Evolutionary conservation across 2,797 vertebrate genomes (phyloP).

Genomic region (Hypotaenidia okinawae): DNA sequence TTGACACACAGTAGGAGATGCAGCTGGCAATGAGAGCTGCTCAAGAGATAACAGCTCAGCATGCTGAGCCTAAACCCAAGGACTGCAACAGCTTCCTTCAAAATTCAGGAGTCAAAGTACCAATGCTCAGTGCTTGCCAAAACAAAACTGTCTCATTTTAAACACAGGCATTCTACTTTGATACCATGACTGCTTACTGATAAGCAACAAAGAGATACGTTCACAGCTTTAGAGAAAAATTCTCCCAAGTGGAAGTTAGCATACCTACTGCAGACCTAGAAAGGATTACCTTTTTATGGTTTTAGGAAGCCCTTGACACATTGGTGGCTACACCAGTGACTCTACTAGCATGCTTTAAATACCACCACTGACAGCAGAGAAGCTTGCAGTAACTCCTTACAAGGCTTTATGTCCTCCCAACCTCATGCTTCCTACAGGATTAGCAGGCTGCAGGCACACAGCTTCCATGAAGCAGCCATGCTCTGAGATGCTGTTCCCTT

Average conservation of each 20-base stretch:
- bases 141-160: not conserved
- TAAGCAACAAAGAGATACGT: not conserved
- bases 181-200: not conserved
- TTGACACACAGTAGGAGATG: not conserved
- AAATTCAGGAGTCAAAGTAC: not conserved
- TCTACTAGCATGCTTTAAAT: not conserved
- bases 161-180: not conserved
- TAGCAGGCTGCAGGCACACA: not conserved
- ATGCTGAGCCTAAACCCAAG: not conserved
- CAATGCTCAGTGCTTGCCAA: not conserved
- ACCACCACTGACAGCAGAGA: not conserved
- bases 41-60: not conserved
- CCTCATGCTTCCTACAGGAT: fast-evolving
- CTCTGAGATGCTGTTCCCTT: not conserved
- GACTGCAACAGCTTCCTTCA: not conserved
- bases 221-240: not conserved
- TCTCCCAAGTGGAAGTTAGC: not conserved
- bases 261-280: not conserved
- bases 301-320: not conserved
- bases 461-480: not conserved
- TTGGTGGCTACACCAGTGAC: not conserved
- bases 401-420: not conserved
- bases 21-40: not conserved
- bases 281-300: not conserved
- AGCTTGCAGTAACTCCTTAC: not conserved